Percentiles rank a stretch among this genome's conserved stretches.
Evolutionary conservation across 1,140 invertebrate species (phyloP).

Genomic region (Drosophila saltans): DNA sequence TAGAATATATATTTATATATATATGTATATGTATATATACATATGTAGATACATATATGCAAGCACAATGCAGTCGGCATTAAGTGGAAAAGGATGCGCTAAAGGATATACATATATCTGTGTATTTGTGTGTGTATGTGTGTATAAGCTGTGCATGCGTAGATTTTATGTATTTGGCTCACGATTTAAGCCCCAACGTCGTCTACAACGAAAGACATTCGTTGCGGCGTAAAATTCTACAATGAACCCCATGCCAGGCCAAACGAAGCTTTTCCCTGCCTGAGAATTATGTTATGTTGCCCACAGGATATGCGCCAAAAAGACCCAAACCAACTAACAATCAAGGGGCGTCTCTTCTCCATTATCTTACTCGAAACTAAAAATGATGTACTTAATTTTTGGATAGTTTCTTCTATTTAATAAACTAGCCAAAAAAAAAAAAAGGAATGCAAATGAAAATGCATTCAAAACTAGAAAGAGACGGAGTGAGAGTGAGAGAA

Average conservation of each 20-base stretch:
- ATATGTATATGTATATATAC: conserved; percentile 1
- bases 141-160: conserved; percentile 44
- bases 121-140: neutral
- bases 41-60: conserved; percentile 17
- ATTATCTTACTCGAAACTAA: conserved; percentile 25
- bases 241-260: conserved; percentile 35
- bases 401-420: conserved; percentile 65
- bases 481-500: neutral
- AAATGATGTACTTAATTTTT: conserved; percentile 77
- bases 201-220: conserved; percentile 46
- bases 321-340: conserved; percentile 47
- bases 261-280: conserved; percentile 37
- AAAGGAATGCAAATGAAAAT: conserved; percentile 60
- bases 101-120: conserved; percentile 38
- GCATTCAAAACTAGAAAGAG: conserved; percentile 25
- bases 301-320: conserved; percentile 78
- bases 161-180: conserved; percentile 76
- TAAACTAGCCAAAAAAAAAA: conserved; percentile 61
- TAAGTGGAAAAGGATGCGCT: conserved; percentile 66
- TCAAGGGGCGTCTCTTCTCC: conserved; percentile 21
- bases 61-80: conserved; percentile 59
- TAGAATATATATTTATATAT: conserved; percentile 47
- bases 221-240: conserved; percentile 71
- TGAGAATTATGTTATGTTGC: conserved; percentile 63
- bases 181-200: conserved; percentile 60